Evolutionary conservation across 2,888 invertebrate species (phyloP).

Genomic region (Conistra vaccinii): DNA sequence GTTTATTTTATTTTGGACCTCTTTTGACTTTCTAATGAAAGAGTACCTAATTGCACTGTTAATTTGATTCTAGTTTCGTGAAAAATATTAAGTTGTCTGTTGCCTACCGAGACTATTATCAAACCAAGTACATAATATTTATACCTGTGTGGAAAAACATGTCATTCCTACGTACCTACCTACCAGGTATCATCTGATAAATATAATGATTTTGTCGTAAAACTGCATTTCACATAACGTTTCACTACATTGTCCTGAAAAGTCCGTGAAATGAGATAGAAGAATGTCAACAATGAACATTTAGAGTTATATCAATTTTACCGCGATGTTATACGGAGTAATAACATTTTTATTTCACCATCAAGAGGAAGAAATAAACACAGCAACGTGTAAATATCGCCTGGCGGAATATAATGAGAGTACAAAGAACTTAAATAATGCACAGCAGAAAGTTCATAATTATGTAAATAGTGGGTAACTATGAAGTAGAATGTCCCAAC

Average conservation of each 20-base stretch:
- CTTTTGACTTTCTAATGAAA: not conserved
- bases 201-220: not conserved
- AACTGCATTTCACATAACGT: not conserved
- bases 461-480: not conserved
- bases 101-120: not conserved
- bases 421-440: conserved; percentile 64
- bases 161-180: not conserved
- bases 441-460: conserved; percentile 10
- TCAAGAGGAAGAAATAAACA: conserved; percentile 75
- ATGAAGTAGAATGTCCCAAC: too few relatives aligned
- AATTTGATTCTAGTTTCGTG: not conserved
- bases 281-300: conserved; percentile 77
- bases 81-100: not conserved
- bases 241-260: conserved; percentile 47
- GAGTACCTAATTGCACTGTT: not conserved
- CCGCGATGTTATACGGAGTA: conserved; percentile 79
- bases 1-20: conserved; percentile 1
- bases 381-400: conserved; percentile 64
- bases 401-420: conserved; percentile 68
- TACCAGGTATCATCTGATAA: not conserved
- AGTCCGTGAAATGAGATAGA: conserved; percentile 73
- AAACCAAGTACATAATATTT: not conserved
- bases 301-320: conserved; percentile 79
- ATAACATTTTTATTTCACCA: conserved; percentile 82
- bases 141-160: not conserved